Evolutionary conservation across 2,888 invertebrate species (phyloP).

Genomic region (Parascotia fuliginaria): DNA sequence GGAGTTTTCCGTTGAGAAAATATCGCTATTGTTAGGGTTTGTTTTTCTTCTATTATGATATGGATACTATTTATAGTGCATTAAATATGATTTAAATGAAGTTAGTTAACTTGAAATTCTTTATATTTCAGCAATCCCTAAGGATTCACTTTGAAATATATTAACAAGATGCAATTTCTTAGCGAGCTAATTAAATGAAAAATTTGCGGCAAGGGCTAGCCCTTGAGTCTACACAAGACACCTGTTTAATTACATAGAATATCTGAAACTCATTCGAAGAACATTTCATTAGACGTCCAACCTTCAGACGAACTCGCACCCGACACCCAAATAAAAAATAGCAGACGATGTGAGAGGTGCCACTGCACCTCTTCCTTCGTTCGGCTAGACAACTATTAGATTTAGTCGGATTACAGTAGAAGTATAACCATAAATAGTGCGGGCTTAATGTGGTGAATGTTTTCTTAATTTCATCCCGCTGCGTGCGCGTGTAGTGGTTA

Average conservation of each 20-base stretch:
- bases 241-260: conserved; percentile 57
- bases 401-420: conserved; percentile 50
- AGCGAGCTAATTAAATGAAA: conserved; percentile 40
- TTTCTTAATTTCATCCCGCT: conserved; percentile 84
- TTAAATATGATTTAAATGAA: neutral
- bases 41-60: conserved; percentile 55
- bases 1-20: conserved; percentile 82
- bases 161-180: conserved; percentile 36
- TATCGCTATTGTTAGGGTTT: conserved; percentile 60
- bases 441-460: conserved; percentile 77
- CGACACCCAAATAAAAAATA: conserved; percentile 47
- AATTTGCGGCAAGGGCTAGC: conserved; percentile 23
- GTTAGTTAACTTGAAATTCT: neutral
- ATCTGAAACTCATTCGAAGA: conserved; percentile 45
- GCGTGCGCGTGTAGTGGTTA: conserved; percentile 76
- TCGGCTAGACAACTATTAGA: conserved; percentile 45
- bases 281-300: conserved; percentile 54
- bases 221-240: conserved; percentile 44
- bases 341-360: conserved; percentile 32
- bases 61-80: conserved; percentile 17
- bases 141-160: conserved; percentile 25
- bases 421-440: conserved; percentile 64
- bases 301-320: conserved; percentile 42
- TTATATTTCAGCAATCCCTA: conserved; percentile 8
- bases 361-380: conserved; percentile 33